Percentiles rank a stretch among this genome's conserved stretches.
These are phyloP conservation scores for Drosophila siamana DNA, from an alignment of 2,888 invertebrate genomes.

Conservation along the genomic window DNA sequence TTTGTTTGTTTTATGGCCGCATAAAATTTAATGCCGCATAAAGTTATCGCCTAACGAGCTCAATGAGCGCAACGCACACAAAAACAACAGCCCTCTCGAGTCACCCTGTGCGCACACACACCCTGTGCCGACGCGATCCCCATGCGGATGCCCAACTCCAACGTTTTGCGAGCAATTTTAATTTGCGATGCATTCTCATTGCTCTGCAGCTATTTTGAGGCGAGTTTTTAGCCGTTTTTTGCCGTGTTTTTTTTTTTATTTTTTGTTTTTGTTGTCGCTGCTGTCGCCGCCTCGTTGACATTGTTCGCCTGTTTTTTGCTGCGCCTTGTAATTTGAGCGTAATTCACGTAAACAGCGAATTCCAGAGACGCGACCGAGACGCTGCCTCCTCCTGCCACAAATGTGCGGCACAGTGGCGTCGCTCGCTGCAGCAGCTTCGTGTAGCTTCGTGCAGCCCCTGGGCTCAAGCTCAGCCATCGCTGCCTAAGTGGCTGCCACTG, in stretches of 20 bases:
- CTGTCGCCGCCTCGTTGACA: not conserved
- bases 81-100: slow-evolving; percentile 5
- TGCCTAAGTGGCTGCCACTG: slow-evolving; percentile 51
- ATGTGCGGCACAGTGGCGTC: slow-evolving; percentile 38
- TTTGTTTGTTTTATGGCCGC: slow-evolving; percentile 80
- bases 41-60: slow-evolving; percentile 79
- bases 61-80: slow-evolving; percentile 51
- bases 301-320: slow-evolving; percentile 5
- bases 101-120: slow-evolving; percentile 38
- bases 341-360: slow-evolving; percentile 82
- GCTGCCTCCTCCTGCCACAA: slow-evolving; percentile 32
- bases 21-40: slow-evolving; percentile 81
- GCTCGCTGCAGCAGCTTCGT: no score
- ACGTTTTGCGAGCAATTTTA: slow-evolving; percentile 75
- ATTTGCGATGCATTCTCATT: slow-evolving; percentile 80
- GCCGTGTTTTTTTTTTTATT: no score
- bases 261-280: no score
- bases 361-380: slow-evolving; percentile 49
- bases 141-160: not conserved
- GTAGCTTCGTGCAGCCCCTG: no score
- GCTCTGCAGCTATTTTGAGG: slow-evolving; percentile 79
- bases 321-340: slow-evolving; percentile 77
- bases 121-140: not conserved
- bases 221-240: slow-evolving; percentile 26
- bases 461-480: no score